Evolutionary conservation across 1,140 invertebrate species (phyloP).

Genomic region (Eulimnadia texana): DNA sequence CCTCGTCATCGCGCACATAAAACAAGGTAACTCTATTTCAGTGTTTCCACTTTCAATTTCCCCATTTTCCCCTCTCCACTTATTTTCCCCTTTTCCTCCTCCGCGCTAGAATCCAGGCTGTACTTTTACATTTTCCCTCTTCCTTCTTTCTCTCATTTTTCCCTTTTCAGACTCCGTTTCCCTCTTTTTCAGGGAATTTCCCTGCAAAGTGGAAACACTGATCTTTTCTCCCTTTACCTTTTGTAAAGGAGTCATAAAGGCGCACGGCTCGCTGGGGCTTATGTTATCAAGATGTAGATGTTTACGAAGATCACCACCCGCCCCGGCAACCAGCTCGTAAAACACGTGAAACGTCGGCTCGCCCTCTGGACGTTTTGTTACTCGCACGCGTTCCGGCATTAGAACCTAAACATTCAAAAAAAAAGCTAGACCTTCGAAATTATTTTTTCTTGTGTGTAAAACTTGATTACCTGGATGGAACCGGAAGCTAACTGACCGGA

Average conservation of each 20-base stretch:
- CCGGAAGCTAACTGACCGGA: slow-evolving; percentile 73
- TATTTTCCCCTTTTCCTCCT: too few species aligned
- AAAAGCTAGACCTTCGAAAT: not conserved
- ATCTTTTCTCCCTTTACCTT: slow-evolving; percentile 32
- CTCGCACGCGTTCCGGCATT: slow-evolving; percentile 56
- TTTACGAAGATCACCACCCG: slow-evolving; percentile 56
- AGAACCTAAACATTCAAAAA: slow-evolving; percentile 39
- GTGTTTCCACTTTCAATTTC: too few species aligned
- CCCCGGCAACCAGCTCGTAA: slow-evolving; percentile 66
- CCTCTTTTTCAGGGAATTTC: too few species aligned
- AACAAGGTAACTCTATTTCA: too few species aligned
- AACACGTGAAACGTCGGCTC: slow-evolving; percentile 70
- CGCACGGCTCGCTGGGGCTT: slow-evolving; percentile 52
- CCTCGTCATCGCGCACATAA: too few species aligned
- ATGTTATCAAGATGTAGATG: slow-evolving; percentile 65
- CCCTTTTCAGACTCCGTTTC: too few species aligned
- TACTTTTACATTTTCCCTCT: too few species aligned
- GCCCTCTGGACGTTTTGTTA: slow-evolving; percentile 48
- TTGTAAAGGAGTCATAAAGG: slow-evolving; percentile 60
- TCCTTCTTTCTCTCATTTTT: too few species aligned
- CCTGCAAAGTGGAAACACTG: too few species aligned
- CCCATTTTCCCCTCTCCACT: too few species aligned
- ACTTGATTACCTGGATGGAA: slow-evolving; percentile 55
- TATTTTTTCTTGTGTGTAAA: not conserved
- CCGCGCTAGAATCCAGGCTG: too few species aligned